Base-by-base conservation (phyloP, 2,113 vertebrate genomes). In the Prionailurus viverrinus region DNA sequence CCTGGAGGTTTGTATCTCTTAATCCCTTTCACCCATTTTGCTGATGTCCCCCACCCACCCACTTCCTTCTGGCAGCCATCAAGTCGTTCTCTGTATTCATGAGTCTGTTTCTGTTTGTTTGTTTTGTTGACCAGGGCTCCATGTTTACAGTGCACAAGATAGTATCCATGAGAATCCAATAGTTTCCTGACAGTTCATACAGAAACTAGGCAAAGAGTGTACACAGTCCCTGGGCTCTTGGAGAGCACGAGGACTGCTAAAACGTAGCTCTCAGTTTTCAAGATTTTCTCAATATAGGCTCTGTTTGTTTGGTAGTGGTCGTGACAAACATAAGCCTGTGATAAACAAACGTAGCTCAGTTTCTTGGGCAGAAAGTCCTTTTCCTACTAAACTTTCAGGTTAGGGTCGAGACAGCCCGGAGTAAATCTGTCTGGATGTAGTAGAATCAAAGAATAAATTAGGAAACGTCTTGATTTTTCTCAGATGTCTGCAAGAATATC, bases 261-360 rank as follows among this genome's bases (percentile, higher is more conserved):
- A 71, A 31, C 6, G 1, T 10, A 8, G 2, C 27, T 23, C 31
- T 25, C 2, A 3, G 4, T 4, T 58, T 31, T 23, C 51, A 31
- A 4, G 9, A 36, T 36, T 41, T 94, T 80, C 9, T 92, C 36
- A 25, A 0, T 10, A 0, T 58, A 18, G 3, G 0, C 31, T 65
- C 25, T 81, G 27, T 63, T 73, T 61, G 12, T 27, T 74, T 25
- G n/a, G 12, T 25, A 69, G 29, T 5, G 25, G 14, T 36, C 8
- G 1, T 19, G 25, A 51, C 3, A 85, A 25, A 84, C 0, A 18
- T 58, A 65, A 80, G 31, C 21, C 23, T 51, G 11, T 74, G 31
- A 45, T 66, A 61, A 15, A 41, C 1, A 4, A 12, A 69, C 55
- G 23, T 45, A 13, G 27, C 4, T 87, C 11, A 1, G 7, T 25